Base-by-base conservation (phyloP, 1,140 invertebrate genomes). In the Berghia stephanieae region DNA sequence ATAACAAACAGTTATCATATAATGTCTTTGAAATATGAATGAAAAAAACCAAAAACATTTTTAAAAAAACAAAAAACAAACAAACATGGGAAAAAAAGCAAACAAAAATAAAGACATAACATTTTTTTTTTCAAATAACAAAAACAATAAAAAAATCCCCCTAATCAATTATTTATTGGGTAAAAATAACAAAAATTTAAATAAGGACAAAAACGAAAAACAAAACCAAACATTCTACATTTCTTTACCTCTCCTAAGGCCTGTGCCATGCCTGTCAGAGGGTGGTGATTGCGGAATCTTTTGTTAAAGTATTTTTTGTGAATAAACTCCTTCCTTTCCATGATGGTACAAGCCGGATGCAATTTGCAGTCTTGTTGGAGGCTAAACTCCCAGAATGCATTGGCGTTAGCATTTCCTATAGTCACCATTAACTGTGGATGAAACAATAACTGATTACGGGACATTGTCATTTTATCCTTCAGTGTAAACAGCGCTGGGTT, bases 361-460 rank as follows among this genome's bases (percentile, higher is more conserved):
- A 85, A 80, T 46, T 79, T 75, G 18, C 70, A 18, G 70, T 79
- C 73, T 1, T 69, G 42, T 21, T 68, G 67, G n/a, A 84, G 60
- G 27, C 79, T 67, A 55, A 74, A 78, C 74, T 86, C 83, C 86
- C 86, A 88, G 79, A 88, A 87, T 18, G 76, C 75, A 57, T 87
- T 86, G 4, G 86, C 76, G 73, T 85, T 84, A 10, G 83, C 81
- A 79, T 88, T 88, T 40, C 86, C 86, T 67, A 88, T 84, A 1
- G 76, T 73, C 31, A 82, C 80, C 82, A 88, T 83, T 74, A 88
- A 36, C 86, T 88, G 69, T 34, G 31, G 38, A 21, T 72, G 6
- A 34, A 43, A 49, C 18, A 72, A 57, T 57, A 60, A 78, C 27
- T 2, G 21, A 40, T 34, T 40, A 24, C 18, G 27, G 1, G 2